Evolutionary conservation across 1,140 invertebrate species (phyloP).

Genomic region (Dryas iulia): DNA sequence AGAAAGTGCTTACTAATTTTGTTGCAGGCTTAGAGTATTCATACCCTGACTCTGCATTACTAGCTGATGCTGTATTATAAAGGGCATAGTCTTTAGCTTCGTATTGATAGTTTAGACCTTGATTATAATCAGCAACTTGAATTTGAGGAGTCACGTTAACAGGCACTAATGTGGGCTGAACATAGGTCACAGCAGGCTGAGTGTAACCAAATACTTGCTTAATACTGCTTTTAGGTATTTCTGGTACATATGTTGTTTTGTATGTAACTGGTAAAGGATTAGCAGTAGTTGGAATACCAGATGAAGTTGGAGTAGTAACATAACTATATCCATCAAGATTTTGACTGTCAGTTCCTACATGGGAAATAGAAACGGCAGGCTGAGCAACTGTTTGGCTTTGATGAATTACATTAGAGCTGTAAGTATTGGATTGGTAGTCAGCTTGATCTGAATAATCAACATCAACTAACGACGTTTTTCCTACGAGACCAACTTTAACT

Average conservation of each 20-base stretch:
- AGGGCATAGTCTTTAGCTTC: slow-evolving; percentile 42
- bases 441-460: slow-evolving; percentile 49
- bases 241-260: slow-evolving; percentile 64
- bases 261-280: slow-evolving; percentile 64
- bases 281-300: slow-evolving; percentile 62
- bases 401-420: slow-evolving; percentile 34
- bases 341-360: slow-evolving; percentile 52
- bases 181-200: slow-evolving; percentile 65
- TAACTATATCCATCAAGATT: slow-evolving; percentile 57
- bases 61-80: slow-evolving; percentile 29
- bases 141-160: slow-evolving; percentile 47
- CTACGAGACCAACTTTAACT: slow-evolving; percentile 74
- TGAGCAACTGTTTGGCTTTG: slow-evolving; percentile 48
- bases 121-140: slow-evolving; percentile 47
- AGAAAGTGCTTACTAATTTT: slow-evolving; percentile 64
- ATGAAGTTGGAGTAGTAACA: slow-evolving; percentile 63
- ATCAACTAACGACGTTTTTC: slow-evolving; percentile 75
- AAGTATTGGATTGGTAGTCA: slow-evolving; percentile 38
- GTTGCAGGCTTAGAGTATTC: slow-evolving; percentile 71
- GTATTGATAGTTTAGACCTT: slow-evolving; percentile 49
- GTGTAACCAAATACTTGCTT: slow-evolving; percentile 72
- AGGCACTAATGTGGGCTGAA: slow-evolving; percentile 61
- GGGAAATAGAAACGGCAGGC: slow-evolving; percentile 60
- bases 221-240: slow-evolving; percentile 61
- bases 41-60: slow-evolving; percentile 57